phyloP scores from a whole-genome alignment of 2,888 invertebrate genomes.

The Nephrotoma appendiculata region DNA sequence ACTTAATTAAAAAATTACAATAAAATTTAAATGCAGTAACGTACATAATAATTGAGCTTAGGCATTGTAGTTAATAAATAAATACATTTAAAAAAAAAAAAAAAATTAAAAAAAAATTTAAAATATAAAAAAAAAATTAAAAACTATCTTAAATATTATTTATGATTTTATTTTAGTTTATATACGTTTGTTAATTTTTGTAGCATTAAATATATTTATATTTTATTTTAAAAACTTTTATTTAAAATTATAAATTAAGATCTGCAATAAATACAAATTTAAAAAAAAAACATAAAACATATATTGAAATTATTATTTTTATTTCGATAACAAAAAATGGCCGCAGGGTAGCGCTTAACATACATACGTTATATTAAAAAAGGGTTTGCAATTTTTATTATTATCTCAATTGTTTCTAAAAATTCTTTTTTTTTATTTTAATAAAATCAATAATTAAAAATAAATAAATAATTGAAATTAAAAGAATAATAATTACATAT shows the following conservation, averaged over 20 bases:
- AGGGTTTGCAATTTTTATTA: background rate
- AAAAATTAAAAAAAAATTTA: background rate
- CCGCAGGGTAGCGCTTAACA: background rate
- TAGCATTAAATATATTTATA: background rate
- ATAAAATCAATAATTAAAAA: background rate
- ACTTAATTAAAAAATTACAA: background rate
- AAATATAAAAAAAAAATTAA: background rate
- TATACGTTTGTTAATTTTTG: background rate
- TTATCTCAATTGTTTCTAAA: background rate
- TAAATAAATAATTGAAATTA: background rate
- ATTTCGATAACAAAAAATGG: background rate
- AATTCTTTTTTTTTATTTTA: background rate
- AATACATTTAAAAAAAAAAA: slow-evolving; percentile 1
- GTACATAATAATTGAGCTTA: slow-evolving; percentile 4
- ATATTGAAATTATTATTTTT: background rate
- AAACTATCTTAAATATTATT: background rate
- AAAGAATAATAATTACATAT: background rate
- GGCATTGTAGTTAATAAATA: slow-evolving; percentile 4
- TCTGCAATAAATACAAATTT: background rate
- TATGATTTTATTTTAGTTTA: background rate
- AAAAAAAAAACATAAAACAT: background rate
- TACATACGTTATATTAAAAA: background rate
- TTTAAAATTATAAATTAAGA: background rate
- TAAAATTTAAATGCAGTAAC: slow-evolving; percentile 1
- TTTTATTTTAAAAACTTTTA: background rate